Conservation (phyloP, 1,140 invertebrate genomes). For the Heliconius hewitsoni region DNA sequence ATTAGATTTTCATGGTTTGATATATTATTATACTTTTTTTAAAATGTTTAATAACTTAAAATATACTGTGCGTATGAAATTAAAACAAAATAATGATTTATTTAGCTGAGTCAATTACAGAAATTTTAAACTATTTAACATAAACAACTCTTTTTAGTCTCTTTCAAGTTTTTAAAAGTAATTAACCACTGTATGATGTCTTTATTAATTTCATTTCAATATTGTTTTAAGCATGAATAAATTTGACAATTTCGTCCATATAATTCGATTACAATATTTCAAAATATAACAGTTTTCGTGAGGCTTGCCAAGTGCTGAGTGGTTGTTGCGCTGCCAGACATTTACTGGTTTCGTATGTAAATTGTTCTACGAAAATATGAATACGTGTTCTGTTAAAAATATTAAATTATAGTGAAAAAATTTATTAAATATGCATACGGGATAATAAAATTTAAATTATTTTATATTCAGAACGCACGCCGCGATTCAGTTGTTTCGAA, state of each 20-base stretch:
- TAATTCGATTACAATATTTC: slow-evolving; percentile 54
- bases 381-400: slow-evolving; percentile 6
- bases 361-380: slow-evolving; percentile 20
- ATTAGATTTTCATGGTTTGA: background rate
- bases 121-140: too few species aligned
- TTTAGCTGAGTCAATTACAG: too few species aligned
- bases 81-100: too few species aligned
- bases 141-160: too few species aligned
- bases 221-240: slow-evolving; percentile 2
- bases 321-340: slow-evolving; percentile 54
- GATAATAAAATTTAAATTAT: slow-evolving; percentile 4
- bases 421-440: slow-evolving; percentile 12
- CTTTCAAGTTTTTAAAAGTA: too few species aligned
- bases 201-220: background rate
- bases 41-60: too few species aligned
- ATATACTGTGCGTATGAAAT: too few species aligned
- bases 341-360: slow-evolving; percentile 38
- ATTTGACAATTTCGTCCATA: slow-evolving; percentile 4
- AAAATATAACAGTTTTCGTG: slow-evolving; percentile 46
- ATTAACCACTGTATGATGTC: background rate
- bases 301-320: slow-evolving; percentile 48
- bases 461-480: background rate
- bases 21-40: too few species aligned
- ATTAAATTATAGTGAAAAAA: slow-evolving; percentile 12
- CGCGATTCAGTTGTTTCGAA: background rate